These are phyloP conservation scores for Miniopterus natalensis DNA, from an alignment of 2,113 vertebrate species.

Conservation along the genomic window DNA sequence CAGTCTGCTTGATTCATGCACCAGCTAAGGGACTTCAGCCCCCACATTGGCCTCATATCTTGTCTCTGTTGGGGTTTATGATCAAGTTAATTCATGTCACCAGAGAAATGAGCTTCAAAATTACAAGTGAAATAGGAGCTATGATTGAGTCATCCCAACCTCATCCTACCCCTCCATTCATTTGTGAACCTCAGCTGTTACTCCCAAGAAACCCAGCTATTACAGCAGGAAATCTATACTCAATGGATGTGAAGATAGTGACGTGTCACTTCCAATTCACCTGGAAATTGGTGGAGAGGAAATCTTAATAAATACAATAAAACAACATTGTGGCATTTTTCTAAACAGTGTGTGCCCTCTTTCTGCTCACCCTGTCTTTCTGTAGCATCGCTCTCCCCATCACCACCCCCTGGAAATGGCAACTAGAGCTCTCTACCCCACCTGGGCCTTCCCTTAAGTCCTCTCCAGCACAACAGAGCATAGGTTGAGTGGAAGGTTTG, in stretches of 20 bases:
- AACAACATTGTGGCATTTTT: background rate
- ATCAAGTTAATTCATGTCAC: constrained; percentile 34
- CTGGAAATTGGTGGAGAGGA: background rate
- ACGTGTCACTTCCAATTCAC: background rate
- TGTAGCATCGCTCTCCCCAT: background rate
- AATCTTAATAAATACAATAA: constrained; percentile 18
- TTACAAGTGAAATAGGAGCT: constrained; percentile 15
- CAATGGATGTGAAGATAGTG: background rate
- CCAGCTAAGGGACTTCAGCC: background rate
- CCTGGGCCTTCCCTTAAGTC: background rate
- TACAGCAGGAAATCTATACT: background rate
- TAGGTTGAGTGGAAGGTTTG: background rate
- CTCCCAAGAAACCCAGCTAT: background rate
- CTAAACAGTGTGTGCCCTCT: background rate
- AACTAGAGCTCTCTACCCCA: background rate
- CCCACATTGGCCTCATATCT: background rate
- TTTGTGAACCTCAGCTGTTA: background rate
- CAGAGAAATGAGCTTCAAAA: constrained; percentile 44
- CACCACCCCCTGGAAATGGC: background rate
- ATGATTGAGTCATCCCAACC: background rate
- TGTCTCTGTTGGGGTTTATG: background rate
- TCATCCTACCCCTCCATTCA: background rate
- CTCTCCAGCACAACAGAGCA: background rate
- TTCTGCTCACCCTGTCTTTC: background rate
- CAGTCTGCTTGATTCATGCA: background rate